phyloP scores from a whole-genome alignment of 2,888 invertebrate species.

The Crioceris asparagi region DNA sequence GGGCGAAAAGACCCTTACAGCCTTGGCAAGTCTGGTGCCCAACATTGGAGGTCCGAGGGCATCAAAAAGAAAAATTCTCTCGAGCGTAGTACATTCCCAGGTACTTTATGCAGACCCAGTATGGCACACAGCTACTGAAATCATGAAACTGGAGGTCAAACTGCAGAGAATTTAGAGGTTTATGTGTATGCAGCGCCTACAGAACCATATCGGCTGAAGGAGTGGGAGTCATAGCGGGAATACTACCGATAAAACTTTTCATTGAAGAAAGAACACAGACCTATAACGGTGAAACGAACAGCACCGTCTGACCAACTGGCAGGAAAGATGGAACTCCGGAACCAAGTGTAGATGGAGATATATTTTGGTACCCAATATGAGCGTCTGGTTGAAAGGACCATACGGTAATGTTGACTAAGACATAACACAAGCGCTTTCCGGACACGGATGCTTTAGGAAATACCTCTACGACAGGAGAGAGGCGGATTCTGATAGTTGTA shows the following conservation, averaged over 20 bases:
- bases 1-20: conserved; percentile 4
- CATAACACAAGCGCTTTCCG: conserved; percentile 7
- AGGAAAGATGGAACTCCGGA: conserved; percentile 5
- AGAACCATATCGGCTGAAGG: conserved; percentile 2
- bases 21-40: conserved; percentile 4
- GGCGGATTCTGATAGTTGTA: conserved; percentile 2
- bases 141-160: neutral
- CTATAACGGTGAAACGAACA: neutral
- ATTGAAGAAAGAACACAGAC: too few species aligned
- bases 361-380: conserved; percentile 8
- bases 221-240: conserved; percentile 2
- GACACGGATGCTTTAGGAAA: conserved; percentile 1
- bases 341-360: conserved; percentile 8
- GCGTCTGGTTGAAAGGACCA: conserved; percentile 8
- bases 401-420: conserved; percentile 5
- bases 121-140: conserved; percentile 4
- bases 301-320: conserved; percentile 5
- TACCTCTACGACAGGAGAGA: conserved; percentile 1
- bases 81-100: conserved; percentile 4
- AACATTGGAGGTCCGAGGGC: conserved; percentile 8
- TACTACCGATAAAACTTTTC: conserved; percentile 1
- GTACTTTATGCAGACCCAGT: conserved; percentile 6
- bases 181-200: conserved; percentile 3
- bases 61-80: conserved; percentile 5
- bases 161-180: conserved; percentile 1